Evolutionary conservation across 2,888 invertebrate species (phyloP), one percentile per base, ranked within the genome.

Genomic region (Ectemnius continuus): DNA sequence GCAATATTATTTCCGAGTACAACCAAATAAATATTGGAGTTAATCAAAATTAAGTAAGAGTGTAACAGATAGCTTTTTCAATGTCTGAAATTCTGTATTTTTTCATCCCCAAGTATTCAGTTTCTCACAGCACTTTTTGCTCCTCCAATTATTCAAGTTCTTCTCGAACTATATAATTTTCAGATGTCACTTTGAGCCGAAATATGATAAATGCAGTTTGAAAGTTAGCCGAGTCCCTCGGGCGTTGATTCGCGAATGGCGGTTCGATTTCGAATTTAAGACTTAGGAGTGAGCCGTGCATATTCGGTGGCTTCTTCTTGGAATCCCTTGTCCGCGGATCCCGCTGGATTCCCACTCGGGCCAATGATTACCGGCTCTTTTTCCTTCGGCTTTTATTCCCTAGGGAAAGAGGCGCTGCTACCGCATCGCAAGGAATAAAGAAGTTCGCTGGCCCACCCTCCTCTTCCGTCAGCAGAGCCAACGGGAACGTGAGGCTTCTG

Each of bases 301-400:
- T 61, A 61, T 61, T 61, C 45, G 13, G 3, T 36, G 36, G 36
- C 36, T 36, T 11, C 36, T 36, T 11, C 36, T 36, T 36, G 36
- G 36, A 36, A 36, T 46, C 46, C 46, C 61, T 23, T 18, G 18
- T n/a, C 60, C 36, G 18, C 46, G 28, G 14, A 28, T 61, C 61
- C 61, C 61, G 6, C 3, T 61, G 46, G 61, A 61, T 61, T 18
- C 61, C 8, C 52, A 48, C 23, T 48, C 52, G 4, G 47, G 20
- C n/a, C 61, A 48, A 62, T 62, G 62, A 48, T 62, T 62, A 62
- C 62, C 6, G 23, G 48, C 6, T 62, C 52, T 23, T 26, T 26
- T 6, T 62, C 26, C 23, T 14, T 23, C 26, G 23, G 2, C 62
- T 26, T 62, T 62, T 62, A 62, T 62, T 48, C 48, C 28, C 48